Base-by-base conservation (phyloP, 2,797 vertebrate species). In the Pitangus sulphuratus region DNA sequence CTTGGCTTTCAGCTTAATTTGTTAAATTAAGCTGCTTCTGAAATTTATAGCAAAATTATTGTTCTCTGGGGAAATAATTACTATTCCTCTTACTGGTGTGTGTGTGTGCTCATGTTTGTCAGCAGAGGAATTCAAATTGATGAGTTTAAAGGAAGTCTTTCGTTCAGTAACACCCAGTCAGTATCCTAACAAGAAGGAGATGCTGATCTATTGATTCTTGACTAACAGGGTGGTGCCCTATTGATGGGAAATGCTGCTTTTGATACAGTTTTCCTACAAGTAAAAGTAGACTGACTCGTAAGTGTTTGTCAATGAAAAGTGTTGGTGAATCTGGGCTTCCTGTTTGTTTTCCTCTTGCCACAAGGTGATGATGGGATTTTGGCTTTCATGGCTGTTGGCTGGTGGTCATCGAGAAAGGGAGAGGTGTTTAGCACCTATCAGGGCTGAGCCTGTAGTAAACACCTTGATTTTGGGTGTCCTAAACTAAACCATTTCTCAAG, bases 61-160 rank as follows among this genome's bases (percentile, higher is more conserved):
- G 83, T 97, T 97, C 96, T 97, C 94, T 71, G 18, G 97, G 94
- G 96, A 97, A 98, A 97, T 95, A 92, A 97, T 98, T 97, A 97
- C 89, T 74, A 65, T 97, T 95, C 75, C 81, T 95, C 68, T 92
- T 94, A 87, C 86, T 95, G 40, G 45, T 2, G 58, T n/a, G 7
- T 42, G 20, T 58, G 54, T 5, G 7, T 37, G 80, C 42, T 33
- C 64, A 33, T 91, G 95, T 97, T 97, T 94, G 84, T 97, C 92
- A 87, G 95, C 69, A 88, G 95, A 91, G 85, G 92, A 93, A 82
- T 84, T 93, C 18, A 50, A 91, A 37, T 44, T 0, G 1, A 78
- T 2, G 22, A 60, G 31, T 57, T 90, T 80, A 66, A 89, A 66
- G 44, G 70, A 88, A 69, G 31, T 33, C 13, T 93, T 81, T 66